Evolutionary conservation across 2,797 vertebrate genomes (phyloP), one percentile per base, ranked within the genome.

Genomic region (Lutjanus argentimaculatus): DNA sequence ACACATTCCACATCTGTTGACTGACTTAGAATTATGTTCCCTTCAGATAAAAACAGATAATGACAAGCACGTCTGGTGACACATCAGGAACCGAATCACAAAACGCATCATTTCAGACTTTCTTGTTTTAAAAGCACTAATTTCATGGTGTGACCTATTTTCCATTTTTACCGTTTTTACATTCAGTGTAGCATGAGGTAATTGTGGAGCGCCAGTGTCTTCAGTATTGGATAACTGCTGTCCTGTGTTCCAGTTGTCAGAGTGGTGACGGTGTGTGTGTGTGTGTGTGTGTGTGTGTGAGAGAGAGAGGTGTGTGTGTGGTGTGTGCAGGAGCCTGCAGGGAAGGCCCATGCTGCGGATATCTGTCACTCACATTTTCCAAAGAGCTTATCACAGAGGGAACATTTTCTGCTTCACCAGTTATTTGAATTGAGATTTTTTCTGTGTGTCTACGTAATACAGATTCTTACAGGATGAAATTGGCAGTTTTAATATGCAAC

Each of bases 371-470:
- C 86, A 85, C 71, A 67, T 85, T 88, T 92, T 91, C 82, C 85
- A 84, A 89, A 93, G 88, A 91, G 92, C 91, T 94, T 91, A 93
- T 93, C 91, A 87, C 90, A 94, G 89, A 86, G 76, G 79, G 83
- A 87, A 91, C 86, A 82, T 90, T 89, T 91, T 92, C 88, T 86
- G 90, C 92, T 88, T 81, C 89, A 86, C 72, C 76, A 75, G 88
- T 88, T 88, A 77, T 88, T 91, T 86, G 83, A 92, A 92, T 91
- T 88, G 85, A 85, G 76, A 87, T 91, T 75, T 78, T 77, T 78
- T 85, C 82, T 80, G 69, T 84, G 65, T n/a, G 75, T 87, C 83
- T 86, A 79, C 46, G 45, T 82, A 78, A 83, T 80, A 78, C 64
- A 70, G 80, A 85, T 89, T 90, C 70, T 70, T 69, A 79, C 73